Evolutionary conservation across 2,113 vertebrate species (phyloP).

Genomic region (Mobula birostris): DNA sequence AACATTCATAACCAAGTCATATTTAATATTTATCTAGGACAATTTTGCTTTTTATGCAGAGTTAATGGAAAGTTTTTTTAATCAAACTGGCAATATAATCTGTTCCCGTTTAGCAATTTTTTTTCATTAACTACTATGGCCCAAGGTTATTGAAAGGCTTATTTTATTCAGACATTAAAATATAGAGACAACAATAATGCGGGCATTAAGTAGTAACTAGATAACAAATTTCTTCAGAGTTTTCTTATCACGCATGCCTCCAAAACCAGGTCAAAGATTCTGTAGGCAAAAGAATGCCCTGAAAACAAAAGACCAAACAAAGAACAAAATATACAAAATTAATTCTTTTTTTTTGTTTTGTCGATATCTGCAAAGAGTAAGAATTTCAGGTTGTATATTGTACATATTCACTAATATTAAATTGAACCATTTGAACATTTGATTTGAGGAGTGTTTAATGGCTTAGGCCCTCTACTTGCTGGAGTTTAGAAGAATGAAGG

Average conservation of each 20-base stretch:
- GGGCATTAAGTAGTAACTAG: not conserved
- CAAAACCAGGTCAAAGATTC: not conserved
- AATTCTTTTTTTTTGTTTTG: too few relatives aligned
- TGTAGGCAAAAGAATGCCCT: not conserved
- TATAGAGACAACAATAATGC: not conserved
- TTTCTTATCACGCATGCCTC: not conserved
- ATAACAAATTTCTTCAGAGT: not conserved
- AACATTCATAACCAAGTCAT: not conserved
- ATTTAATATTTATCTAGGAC: not conserved
- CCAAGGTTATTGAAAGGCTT: not conserved
- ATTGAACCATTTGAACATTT: too few relatives aligned
- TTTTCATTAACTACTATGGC: not conserved
- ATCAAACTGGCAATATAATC: not conserved
- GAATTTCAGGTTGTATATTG: too few relatives aligned
- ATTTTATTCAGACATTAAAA: not conserved
- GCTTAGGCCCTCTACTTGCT: too few relatives aligned
- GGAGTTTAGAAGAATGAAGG: too few relatives aligned
- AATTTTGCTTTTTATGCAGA: not conserved
- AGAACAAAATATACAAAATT: too few relatives aligned
- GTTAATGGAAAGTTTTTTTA: not conserved
- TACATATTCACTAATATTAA: too few relatives aligned
- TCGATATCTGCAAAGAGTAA: too few relatives aligned
- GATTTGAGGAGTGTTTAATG: too few relatives aligned
- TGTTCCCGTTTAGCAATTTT: not conserved
- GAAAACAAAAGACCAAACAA: not conserved